A percentile compares a stretch with the other conserved stretches of the same genome.
These are phyloP conservation scores for Argentina silus DNA, from an alignment of 2,797 vertebrate species.

Conservation along the genomic window DNA sequence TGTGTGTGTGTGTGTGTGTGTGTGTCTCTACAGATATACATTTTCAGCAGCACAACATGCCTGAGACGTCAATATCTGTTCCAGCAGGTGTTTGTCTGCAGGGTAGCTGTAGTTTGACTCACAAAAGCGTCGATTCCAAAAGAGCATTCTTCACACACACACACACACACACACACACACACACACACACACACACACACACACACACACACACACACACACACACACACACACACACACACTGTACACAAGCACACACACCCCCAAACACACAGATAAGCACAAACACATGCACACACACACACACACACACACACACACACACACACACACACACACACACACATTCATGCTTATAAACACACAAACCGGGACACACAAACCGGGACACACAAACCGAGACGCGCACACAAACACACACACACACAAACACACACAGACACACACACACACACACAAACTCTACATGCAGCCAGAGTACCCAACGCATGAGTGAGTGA, in stretches of 20 bases:
- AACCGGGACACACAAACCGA: background rate
- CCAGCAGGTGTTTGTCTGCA: no score
- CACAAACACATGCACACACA: background rate
- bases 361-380: background rate
- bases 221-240: constrained; percentile 6
- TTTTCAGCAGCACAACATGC: no score
- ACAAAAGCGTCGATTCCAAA: background rate
- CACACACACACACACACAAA: constrained; percentile 31
- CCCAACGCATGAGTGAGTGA: constrained; percentile 26
- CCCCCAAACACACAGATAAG: background rate
- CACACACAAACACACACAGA: constrained; percentile 2
- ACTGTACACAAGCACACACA: background rate
- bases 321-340: constrained; percentile 12
- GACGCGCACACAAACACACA: background rate
- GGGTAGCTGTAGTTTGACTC: background rate
- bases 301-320: constrained; percentile 27
- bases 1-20: constrained; percentile 10
- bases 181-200: no score
- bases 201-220: constrained; percentile 1
- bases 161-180: background rate
- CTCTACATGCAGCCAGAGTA: constrained; percentile 32
- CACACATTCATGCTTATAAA: background rate
- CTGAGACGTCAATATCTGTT: no score
- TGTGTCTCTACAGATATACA: background rate
- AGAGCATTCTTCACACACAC: background rate